These are phyloP conservation scores for Nasonia longicornis DNA, from an alignment of 1,140 invertebrate genomes.

Conservation along the genomic window DNA sequence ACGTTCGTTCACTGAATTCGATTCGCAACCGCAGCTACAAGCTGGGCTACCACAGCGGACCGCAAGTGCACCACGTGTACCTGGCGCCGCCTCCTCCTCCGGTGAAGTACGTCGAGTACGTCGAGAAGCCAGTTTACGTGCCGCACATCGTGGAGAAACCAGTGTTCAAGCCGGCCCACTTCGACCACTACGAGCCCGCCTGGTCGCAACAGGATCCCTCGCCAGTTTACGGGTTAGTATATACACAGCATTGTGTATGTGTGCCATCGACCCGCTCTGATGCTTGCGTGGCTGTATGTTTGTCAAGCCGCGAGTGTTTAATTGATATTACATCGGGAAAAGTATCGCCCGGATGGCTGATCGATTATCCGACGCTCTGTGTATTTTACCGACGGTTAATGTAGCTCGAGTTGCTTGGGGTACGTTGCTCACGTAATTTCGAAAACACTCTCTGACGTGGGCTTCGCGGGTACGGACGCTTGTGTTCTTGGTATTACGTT, in stretches of 20 bases:
- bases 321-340: slow-evolving; percentile 5
- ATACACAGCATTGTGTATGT: neutral
- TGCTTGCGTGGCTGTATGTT: neutral
- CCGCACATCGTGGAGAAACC: slow-evolving; percentile 61
- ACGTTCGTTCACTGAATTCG: neutral
- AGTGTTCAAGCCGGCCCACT: slow-evolving; percentile 54
- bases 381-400: neutral
- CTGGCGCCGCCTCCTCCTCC: slow-evolving; percentile 54
- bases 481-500: no score
- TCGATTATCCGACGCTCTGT: neutral
- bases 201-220: slow-evolving; percentile 55
- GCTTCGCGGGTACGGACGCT: no score
- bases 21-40: slow-evolving; percentile 56
- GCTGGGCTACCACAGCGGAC: slow-evolving; percentile 57
- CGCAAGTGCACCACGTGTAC: slow-evolving; percentile 62
- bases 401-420: no score
- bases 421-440: no score
- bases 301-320: neutral
- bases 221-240: slow-evolving; percentile 57
- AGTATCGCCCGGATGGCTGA: neutral
- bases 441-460: no score
- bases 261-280: neutral
- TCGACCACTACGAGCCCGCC: slow-evolving; percentile 53
- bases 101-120: slow-evolving; percentile 62
- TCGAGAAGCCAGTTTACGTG: slow-evolving; percentile 63